phyloP scores from a whole-genome alignment of 2,888 invertebrate species.

The Cyrtodaria siliqua region DNA sequence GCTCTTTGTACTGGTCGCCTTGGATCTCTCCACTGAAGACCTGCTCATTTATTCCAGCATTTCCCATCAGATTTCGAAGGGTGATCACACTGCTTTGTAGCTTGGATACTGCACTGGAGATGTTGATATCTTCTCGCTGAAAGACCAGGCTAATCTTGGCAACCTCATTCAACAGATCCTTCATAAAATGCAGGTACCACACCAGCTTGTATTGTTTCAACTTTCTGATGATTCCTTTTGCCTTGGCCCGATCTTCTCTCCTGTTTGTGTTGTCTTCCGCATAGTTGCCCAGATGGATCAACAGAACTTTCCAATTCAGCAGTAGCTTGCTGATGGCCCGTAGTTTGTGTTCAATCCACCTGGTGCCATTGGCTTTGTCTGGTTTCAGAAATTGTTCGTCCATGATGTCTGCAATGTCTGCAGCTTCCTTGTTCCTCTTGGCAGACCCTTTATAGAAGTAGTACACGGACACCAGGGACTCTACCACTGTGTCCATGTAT shows the following conservation, averaged over 20 bases:
- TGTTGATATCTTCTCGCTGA: constrained; percentile 35
- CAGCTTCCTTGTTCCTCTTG: constrained; percentile 45
- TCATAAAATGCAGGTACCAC: constrained; percentile 32
- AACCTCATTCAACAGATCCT: constrained; percentile 28
- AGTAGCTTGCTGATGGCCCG: constrained; percentile 17
- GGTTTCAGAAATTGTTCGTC: constrained; percentile 48
- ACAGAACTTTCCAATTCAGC: constrained; percentile 30
- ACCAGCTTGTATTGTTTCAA: constrained; percentile 29
- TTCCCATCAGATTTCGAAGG: constrained; percentile 16
- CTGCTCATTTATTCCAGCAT: constrained; percentile 10
- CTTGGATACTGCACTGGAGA: constrained; percentile 32
- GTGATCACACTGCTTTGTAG: constrained; percentile 17
- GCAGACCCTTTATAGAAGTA: constrained; percentile 54
- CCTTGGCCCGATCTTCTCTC: constrained; percentile 37
- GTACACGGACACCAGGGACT: constrained; percentile 28
- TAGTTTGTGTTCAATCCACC: constrained; percentile 53
- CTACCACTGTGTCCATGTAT: constrained; percentile 44
- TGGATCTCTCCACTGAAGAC: constrained; percentile 8
- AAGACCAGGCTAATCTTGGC: constrained; percentile 22
- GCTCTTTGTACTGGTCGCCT: constrained; percentile 8
- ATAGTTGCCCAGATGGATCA: constrained; percentile 41
- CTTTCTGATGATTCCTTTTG: constrained; percentile 35
- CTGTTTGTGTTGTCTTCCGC: constrained; percentile 28
- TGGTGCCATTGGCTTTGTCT: constrained; percentile 46
- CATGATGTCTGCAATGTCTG: constrained; percentile 35